These are phyloP conservation scores for Sus scrofa DNA, from an alignment of 2,113 vertebrate species.

Conservation along the genomic window DNA sequence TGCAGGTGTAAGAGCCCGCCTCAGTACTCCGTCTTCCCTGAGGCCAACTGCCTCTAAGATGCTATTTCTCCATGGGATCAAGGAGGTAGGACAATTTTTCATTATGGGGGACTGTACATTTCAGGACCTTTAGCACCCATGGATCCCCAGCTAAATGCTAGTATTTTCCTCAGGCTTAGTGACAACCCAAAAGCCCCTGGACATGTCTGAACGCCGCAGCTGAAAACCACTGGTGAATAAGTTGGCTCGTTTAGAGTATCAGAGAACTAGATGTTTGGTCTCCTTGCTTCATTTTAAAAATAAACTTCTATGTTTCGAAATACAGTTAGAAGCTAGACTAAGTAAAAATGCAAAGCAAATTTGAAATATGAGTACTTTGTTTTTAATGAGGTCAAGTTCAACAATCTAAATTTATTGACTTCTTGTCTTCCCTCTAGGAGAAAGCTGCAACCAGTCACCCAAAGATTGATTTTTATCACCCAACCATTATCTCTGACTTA, in stretches of 20 bases:
- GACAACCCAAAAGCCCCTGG: background rate
- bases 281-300: background rate
- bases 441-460: background rate
- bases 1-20: background rate
- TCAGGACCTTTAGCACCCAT: background rate
- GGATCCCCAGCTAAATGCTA: background rate
- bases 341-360: background rate
- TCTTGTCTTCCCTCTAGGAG: background rate
- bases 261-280: background rate
- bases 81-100: background rate
- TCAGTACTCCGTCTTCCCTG: background rate
- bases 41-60: background rate
- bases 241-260: background rate
- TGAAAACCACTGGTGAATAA: background rate
- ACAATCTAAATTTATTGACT: slow-evolving; percentile 13
- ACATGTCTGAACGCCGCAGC: background rate
- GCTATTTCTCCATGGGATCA: background rate
- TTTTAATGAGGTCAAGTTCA: background rate
- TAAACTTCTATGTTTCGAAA: slow-evolving; percentile 10
- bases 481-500: background rate
- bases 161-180: background rate
- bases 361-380: background rate
- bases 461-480: background rate
- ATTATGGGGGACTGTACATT: background rate
- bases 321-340: background rate